phyloP scores from a whole-genome alignment of 2,888 invertebrate species.

The Eremobia ochroleuca region DNA sequence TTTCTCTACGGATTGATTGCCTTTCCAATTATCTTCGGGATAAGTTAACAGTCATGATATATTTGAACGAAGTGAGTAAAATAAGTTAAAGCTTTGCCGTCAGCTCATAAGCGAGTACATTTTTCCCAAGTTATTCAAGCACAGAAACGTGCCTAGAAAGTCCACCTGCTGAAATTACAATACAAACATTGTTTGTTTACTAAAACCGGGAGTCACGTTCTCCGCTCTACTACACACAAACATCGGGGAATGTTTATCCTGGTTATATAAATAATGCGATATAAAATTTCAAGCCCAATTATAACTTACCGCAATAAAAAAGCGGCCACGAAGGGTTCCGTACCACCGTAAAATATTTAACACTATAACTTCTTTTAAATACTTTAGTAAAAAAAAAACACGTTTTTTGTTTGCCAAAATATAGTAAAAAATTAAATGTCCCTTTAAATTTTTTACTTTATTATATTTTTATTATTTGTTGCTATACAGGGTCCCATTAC shows the following conservation, averaged over 20 bases:
- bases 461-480: background rate
- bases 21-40: background rate
- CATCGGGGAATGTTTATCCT: conserved; percentile 70
- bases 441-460: background rate
- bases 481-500: too few relatives aligned
- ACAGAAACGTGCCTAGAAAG: conserved; percentile 73
- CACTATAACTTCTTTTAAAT: background rate
- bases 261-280: conserved; percentile 70
- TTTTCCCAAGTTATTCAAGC: conserved; percentile 62
- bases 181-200: conserved; percentile 75
- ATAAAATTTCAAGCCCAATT: conserved; percentile 66
- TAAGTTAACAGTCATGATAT: background rate
- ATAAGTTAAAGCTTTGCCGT: conserved; percentile 5
- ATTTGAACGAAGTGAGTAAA: background rate
- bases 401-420: background rate
- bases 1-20: background rate
- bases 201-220: conserved; percentile 75
- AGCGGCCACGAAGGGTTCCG: background rate
- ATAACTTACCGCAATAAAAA: conserved; percentile 37
- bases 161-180: conserved; percentile 76
- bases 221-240: conserved; percentile 69
- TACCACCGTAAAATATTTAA: background rate
- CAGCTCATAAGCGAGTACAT: conserved; percentile 35
- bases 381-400: background rate
- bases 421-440: too few relatives aligned